Evolutionary conservation across 2,113 vertebrate genomes (phyloP), one percentile per base, ranked within the genome.

Genomic region (Pachycephala philippinensis): DNA sequence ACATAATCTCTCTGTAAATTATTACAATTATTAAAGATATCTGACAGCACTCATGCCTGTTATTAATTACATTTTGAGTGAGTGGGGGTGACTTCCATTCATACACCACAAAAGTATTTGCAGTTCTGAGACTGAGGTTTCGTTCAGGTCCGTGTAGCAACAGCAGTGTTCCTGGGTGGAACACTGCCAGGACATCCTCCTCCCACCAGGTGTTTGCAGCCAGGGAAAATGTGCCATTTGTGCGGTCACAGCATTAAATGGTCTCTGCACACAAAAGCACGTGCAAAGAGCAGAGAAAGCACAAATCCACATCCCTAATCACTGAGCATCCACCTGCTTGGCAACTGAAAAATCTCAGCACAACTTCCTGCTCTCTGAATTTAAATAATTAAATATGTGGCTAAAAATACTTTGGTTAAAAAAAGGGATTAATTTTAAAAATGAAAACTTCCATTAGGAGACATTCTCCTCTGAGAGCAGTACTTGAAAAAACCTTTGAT

Each of bases 171-270:
- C 89, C 60, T 50, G 65, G 83, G 69, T 1, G 19, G 79, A 81
- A 94, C 12, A 13, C 19, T 7, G 2, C 14, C 30, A n/a, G 72
- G 50, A 77, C 64, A 75, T 45, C 22, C 72, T 89, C 60, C 47
- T 94, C 56, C 68, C 11, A 12, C 47, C 61, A 75, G 52, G 60
- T 68, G 53, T 49, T 19, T 81, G 86, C 89, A 93, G 90, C 82
- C 68, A 71, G 74, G 79, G 76, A 68, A 84, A 84, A 84, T 4
- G 64, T 2, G 11, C 35, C 26, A 18, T 89, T 96, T 93, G 93
- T 94, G 92, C 88, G 2, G 93, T 96, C 96, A 97, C 95, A 96
- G 96, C 95, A 79, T 96, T 95, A 95, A 96, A 84, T 4, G 77
- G 79, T 75, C 92, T 90, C 74, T 90, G 86, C 93, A 86, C 40